Base-by-base conservation (phyloP, 2,797 vertebrate species). In the Lagorchestes hirsutus region DNA sequence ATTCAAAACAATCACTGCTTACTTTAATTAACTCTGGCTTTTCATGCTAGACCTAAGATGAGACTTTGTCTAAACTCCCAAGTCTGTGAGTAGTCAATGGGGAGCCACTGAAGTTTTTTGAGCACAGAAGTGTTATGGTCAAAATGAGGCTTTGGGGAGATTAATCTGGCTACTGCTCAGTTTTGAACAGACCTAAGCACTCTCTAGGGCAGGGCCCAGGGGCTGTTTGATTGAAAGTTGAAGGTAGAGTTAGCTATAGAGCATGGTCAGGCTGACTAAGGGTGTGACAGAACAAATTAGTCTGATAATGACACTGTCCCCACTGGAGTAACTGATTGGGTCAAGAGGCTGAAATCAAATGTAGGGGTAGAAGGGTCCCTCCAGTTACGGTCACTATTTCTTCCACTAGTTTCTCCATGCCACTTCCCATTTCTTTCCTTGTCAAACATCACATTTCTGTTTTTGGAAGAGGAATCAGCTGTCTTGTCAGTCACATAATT, bases 1-100 rank as follows among this genome's bases (percentile, higher is more conserved):
- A 87, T 87, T 87, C 40, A 50, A 87, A 46, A 87, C 40, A 87
- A 50, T 87, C 40, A 50, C 24, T 50, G 40, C 40, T 87, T 87
- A 50, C 74, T 87, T 87, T 87, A 87, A 87, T 87, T 87, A 87
- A 87, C 74, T 87, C 74, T 87, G 22, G 40, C 74, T 87, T 87
- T 87, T 87, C 74, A 87, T 87, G 74, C 40, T 87, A 87, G 74
- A 11, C 24, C 74, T 50, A 50, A 87, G 74, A 87, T 50, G 74
- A 87, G 74, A 87, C 74, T 87, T 87, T 87, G 74, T 50, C 74
- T 87, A 87, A 87, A 87, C 74, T 50, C 40, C 24, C 27, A 87
- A 87, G 74, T 10, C 74, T 46, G 3, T 87, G 40, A 50, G 74
- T 87, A 87, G 74, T 24, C 74, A 87, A 50, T 87, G 74, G 74